Base-by-base conservation (phyloP, 1,140 invertebrate species). In the Aporrectodea caliginosa region DNA sequence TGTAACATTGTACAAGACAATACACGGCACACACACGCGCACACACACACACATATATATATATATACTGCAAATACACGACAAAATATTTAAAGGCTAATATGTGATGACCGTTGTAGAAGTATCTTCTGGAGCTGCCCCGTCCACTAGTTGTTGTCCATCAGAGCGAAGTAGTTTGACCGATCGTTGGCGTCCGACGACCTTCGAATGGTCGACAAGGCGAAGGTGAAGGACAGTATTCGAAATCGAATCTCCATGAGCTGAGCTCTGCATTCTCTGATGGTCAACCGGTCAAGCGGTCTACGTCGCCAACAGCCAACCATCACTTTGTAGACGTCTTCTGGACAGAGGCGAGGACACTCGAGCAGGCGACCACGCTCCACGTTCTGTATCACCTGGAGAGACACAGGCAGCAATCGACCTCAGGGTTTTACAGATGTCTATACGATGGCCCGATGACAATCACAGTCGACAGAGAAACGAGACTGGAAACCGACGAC, bases 361-460 rank as follows among this genome's bases (percentile, higher is more conserved):
- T 84, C 81, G 1, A 89, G 81, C 16, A 86, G 75, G 72, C 84
- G 82, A 2, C 87, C 84, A 43, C 85, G 83, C 32, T 85, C 86
- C 34, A 89, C 85, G 69, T 87, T 83, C 31, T 88, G 84, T 30
- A 89, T 88, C 12, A 89, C 88, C 87, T 89, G 78, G 2, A 83
- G 6, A 34, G 29, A 16, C 29, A 75, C 43, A 58, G n/a, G n/a
- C n/a, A n/a, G n/a, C n/a, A n/a, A n/a, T n/a, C n/a, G n/a, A n/a
- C n/a, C n/a, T n/a, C n/a, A n/a, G n/a, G n/a, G n/a, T n/a, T n/a
- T n/a, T n/a, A n/a, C n/a, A n/a, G n/a, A n/a, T n/a, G n/a, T n/a
- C n/a, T n/a, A n/a, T n/a, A n/a, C n/a, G n/a, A n/a, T n/a, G n/a
- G n/a, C n/a, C n/a, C n/a, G n/a, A n/a, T n/a, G n/a, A n/a, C n/a